Conservation (phyloP, 2,888 invertebrate genomes). For the Epinotia brunnichana region DNA sequence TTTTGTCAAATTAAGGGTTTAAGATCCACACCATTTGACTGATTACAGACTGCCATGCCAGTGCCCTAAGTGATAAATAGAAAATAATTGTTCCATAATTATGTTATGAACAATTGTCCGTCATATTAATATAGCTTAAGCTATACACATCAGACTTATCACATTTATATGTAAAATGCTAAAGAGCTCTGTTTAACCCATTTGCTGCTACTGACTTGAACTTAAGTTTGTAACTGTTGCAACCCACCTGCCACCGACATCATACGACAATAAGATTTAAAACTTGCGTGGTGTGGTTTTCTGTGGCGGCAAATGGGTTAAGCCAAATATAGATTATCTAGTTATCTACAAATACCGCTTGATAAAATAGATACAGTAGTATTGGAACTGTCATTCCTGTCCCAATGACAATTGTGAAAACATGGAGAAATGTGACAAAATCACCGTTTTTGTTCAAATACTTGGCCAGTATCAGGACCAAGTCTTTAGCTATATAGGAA, state of each 20-base stretch:
- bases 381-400: conserved; percentile 88
- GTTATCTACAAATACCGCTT: conserved; percentile 65
- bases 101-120: background rate
- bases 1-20: too few relatives aligned
- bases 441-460: conserved; percentile 85
- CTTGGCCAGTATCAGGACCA: conserved; percentile 86
- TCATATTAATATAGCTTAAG: conserved; percentile 2
- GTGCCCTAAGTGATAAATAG: background rate
- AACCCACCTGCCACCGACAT: too few relatives aligned
- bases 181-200: background rate
- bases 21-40: too few relatives aligned
- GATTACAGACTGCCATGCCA: background rate
- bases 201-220: background rate
- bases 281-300: too few relatives aligned
- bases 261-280: too few relatives aligned
- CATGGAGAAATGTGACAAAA: conserved; percentile 79
- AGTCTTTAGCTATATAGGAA: conserved; percentile 90
- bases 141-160: conserved; percentile 9
- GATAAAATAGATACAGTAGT: conserved; percentile 79
- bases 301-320: background rate
- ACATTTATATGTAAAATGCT: conserved; percentile 7
- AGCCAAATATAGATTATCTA: conserved; percentile 39
- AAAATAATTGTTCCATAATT: conserved; percentile 3
- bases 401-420: conserved; percentile 88
- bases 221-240: too few relatives aligned